Conservation (phyloP, 2,888 invertebrate species). For the Boloria euphrosyne region DNA sequence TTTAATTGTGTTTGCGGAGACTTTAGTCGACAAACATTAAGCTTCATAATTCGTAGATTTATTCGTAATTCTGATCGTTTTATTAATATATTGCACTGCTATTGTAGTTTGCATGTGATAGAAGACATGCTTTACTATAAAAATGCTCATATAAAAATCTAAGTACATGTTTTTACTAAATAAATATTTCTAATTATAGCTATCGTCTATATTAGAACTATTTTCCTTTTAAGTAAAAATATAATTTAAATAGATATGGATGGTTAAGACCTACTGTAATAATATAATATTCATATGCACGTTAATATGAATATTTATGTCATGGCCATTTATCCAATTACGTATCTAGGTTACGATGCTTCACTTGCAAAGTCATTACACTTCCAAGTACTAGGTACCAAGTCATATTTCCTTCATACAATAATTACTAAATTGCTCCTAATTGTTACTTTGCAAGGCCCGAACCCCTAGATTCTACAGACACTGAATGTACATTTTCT, state of each 20-base stretch:
- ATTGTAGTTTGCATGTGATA: not conserved
- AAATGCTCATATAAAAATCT: no score
- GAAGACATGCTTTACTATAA: no score
- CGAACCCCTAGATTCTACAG: no score
- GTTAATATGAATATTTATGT: slow-evolving; percentile 27
- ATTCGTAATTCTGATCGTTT: slow-evolving; percentile 48
- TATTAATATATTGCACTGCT: slow-evolving; percentile 1
- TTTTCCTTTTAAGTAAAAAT: no score
- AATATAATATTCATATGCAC: slow-evolving; percentile 6
- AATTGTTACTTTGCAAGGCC: no score
- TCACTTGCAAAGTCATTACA: slow-evolving; percentile 24
- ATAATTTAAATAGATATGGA: not conserved
- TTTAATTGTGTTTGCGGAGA: slow-evolving; percentile 75
- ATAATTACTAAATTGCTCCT: not conserved
- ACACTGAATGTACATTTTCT: no score
- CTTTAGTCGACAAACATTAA: slow-evolving; percentile 65
- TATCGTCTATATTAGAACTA: no score
- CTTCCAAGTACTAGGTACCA: slow-evolving; percentile 15
- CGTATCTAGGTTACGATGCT: slow-evolving; percentile 27
- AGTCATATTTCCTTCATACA: slow-evolving; percentile 9
- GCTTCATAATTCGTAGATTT: slow-evolving; percentile 61
- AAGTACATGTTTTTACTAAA: no score
- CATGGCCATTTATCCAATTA: slow-evolving; percentile 32
- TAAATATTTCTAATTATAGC: no score
- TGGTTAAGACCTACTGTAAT: not conserved